Evolutionary conservation across 2,113 vertebrate genomes (phyloP), one percentile per base, ranked within the genome.

Genomic region (Uria lomvia): DNA sequence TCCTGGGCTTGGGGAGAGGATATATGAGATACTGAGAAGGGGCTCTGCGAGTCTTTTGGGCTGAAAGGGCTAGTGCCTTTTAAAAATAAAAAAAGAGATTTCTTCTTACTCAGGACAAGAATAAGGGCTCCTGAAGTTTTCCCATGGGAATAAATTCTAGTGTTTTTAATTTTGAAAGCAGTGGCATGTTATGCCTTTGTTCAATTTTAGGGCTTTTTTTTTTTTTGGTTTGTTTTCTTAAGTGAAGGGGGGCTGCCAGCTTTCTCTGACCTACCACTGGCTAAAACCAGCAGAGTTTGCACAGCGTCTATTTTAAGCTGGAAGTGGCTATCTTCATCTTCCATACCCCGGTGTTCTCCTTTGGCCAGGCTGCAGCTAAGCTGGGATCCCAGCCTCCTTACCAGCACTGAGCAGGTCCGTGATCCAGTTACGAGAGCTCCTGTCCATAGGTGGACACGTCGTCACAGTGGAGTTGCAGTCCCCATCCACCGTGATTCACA

Each of bases 361-460:
- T 49, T 8, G 40, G 15, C 74, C 71, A 59, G 56, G 52, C 32
- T 63, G 81, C 52, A 63, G 52, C 29, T 60, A 24, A 50, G n/a
- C n/a, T 36, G 26, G 36, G 58, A 52, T 78, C 20, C 47, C 38
- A 55, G 8, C 12, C 29, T 67, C 16, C 17, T 63, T 50, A n/a
- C 73, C 38, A 32, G 12, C 4, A 29, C 26, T 24, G 24, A 62
- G 86, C 47, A 50, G 60, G 11, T 24, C 38, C 7, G 1, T 9
- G 23, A n/a, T 43, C 20, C 10, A 23, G 1, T 16, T 40, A 17
- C 0, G 1, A 60, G 42, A 76, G 10, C 50, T 73, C 32, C 36
- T 58, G n/a, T 18, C n/a, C 4, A 0, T 21, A 5, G 0, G 1
- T 15, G 32, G 53, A 9, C 45, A 32, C 0, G 0, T 9, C 1